Base-by-base conservation (phyloP, 2,113 vertebrate genomes). In the Sphaerodactylus townsendi region DNA sequence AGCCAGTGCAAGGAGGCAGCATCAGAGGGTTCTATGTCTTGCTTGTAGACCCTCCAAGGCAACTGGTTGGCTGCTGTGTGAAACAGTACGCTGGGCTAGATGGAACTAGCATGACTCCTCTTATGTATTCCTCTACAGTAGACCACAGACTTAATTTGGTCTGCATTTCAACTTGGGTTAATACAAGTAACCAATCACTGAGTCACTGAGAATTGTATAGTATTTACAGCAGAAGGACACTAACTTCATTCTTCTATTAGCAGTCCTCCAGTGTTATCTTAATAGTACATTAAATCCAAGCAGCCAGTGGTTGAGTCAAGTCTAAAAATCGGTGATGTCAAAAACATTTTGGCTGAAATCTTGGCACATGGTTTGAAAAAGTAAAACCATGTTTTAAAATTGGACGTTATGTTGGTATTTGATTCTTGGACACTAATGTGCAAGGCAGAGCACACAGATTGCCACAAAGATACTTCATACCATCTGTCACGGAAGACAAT, bases 401-500 rank as follows among this genome's bases (percentile, higher is more conserved):
- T 39, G 68, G 4, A 65, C 56, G 64, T 17, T 4, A 17, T 62
- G 13, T 62, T 64, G 17, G 35, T 30, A 78, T 35, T 33, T 33
- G 3, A 46, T 21, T 79, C 62, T 81, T 71, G 5, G 44, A 50
- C 25, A 10, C 33, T 13, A 28, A 53, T 3, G 28, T n/a, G 19
- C 37, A 65, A 65, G 33, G 66, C 48, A 50, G 70, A 1, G 37
- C 28, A 7, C 8, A 33, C 0, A 0, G 1, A 10, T 14, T 78
- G 65, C 1, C 68, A 50, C 11, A 17, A 2, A 2, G 15, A 79
- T 87, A 85, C 62, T 30, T 44, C 81, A 59, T 53, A 65, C 30
- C 23, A 77, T 70, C 41, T 25, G 48, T 50, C 68, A 79, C 81
- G 73, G 1, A 0, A 10, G 8, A 14, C 4, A 13, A 69, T 50